phyloP scores from a whole-genome alignment of 2,797 vertebrate species.

The Oreortyx pictus region DNA sequence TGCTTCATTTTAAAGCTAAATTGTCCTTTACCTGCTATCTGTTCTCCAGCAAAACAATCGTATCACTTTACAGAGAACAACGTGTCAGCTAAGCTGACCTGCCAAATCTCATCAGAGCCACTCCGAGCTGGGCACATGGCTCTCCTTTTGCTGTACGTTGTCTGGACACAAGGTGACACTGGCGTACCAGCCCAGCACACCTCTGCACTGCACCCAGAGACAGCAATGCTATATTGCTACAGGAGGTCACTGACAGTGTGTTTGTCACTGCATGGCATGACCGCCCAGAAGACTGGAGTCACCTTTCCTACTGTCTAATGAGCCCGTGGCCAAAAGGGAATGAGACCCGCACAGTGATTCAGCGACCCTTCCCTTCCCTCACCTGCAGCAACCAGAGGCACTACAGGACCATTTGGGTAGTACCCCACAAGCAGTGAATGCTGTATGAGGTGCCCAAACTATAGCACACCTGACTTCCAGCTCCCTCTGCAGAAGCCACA shows the following conservation, averaged over 20 bases:
- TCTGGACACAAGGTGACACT: accelerated
- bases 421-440: neutral
- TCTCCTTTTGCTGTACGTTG: neutral
- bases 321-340: neutral
- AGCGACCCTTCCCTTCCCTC: neutral
- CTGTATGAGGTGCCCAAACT: neutral
- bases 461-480: neutral
- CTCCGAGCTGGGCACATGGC: neutral
- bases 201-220: neutral
- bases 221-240: neutral
- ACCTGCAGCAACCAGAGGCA: neutral
- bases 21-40: accelerated
- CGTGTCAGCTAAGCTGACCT: neutral
- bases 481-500: neutral
- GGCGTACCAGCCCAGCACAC: neutral
- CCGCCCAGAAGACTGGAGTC: neutral
- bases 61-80: neutral
- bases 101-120: neutral
- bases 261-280: neutral
- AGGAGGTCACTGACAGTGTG: neutral
- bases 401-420: too few species aligned
- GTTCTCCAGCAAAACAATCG: neutral
- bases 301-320: neutral
- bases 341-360: neutral
- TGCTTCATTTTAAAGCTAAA: neutral